These are phyloP conservation scores for Probosciger aterrimus DNA, from an alignment of 2,113 vertebrate species.

Conservation along the genomic window DNA sequence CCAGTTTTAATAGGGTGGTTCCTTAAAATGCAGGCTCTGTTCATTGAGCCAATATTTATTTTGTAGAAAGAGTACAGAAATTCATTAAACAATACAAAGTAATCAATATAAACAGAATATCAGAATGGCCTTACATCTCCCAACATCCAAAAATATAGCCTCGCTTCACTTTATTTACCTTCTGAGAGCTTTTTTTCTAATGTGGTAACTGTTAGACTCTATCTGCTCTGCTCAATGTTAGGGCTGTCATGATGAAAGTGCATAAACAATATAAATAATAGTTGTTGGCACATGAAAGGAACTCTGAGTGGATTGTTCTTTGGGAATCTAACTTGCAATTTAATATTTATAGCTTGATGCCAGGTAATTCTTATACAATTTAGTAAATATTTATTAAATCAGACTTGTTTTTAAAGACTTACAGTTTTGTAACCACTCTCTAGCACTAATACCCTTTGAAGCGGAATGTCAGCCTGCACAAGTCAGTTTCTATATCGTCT, in stretches of 20 bases:
- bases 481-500: slow-evolving; percentile 31
- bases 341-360: slow-evolving; percentile 47
- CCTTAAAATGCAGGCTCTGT: neutral
- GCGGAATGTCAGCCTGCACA: neutral
- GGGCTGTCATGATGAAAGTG: slow-evolving; percentile 68
- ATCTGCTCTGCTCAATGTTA: slow-evolving; percentile 63
- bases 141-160: slow-evolving; percentile 34
- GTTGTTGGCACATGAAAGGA: slow-evolving; percentile 69
- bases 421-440: slow-evolving; percentile 44
- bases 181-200: slow-evolving; percentile 38
- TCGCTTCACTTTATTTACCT: slow-evolving; percentile 61
- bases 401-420: slow-evolving; percentile 13
- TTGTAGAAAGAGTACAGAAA: neutral
- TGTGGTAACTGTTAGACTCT: slow-evolving; percentile 57
- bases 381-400: slow-evolving; percentile 65
- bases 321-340: slow-evolving; percentile 37
- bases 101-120: slow-evolving; percentile 38
- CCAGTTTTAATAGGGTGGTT: neutral
- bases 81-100: slow-evolving; percentile 56
- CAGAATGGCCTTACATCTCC: neutral
- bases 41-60: neutral
- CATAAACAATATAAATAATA: slow-evolving; percentile 68
- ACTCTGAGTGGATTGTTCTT: slow-evolving; percentile 54
- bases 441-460: slow-evolving; percentile 32
- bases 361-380: slow-evolving; percentile 33